phyloP scores from a whole-genome alignment of 2,113 vertebrate species.

The Apaloderma vittatum region DNA sequence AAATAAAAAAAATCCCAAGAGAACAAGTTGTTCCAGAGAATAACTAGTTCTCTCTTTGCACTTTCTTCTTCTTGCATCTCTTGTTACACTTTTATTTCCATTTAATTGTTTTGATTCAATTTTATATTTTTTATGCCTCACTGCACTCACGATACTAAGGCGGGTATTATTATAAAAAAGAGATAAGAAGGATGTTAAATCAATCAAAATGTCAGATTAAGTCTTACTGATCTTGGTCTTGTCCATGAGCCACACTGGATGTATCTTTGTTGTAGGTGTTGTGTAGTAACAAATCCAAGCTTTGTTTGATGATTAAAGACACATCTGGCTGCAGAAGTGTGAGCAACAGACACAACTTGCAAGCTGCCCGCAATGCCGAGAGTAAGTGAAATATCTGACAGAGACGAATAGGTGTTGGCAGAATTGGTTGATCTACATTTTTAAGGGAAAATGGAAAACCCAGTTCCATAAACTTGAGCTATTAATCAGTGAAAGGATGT shows the following conservation, averaged over 20 bases:
- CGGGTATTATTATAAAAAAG: not conserved
- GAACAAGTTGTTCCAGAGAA: not conserved
- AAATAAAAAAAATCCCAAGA: too few relatives aligned
- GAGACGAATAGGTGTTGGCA: not conserved
- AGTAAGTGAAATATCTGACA: not conserved
- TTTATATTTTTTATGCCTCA: not conserved
- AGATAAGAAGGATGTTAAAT: not conserved
- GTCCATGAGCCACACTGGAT: not conserved
- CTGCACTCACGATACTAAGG: not conserved
- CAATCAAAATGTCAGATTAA: not conserved
- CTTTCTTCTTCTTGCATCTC: not conserved
- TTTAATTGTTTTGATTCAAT: not conserved
- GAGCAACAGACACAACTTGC: not conserved
- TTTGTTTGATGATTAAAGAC: not conserved
- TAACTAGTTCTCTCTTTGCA: not conserved
- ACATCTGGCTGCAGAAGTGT: not conserved
- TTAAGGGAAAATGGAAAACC: conserved; percentile 9
- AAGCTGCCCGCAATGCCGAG: not conserved
- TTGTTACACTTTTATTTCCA: not conserved
- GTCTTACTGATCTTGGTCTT: not conserved
- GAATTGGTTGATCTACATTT: conserved; percentile 27
- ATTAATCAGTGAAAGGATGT: not conserved
- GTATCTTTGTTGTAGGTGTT: not conserved
- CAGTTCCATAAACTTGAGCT: not conserved
- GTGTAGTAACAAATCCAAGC: not conserved